Evolutionary conservation across 2,113 vertebrate species (phyloP).

Genomic region (Cebus imitator): DNA sequence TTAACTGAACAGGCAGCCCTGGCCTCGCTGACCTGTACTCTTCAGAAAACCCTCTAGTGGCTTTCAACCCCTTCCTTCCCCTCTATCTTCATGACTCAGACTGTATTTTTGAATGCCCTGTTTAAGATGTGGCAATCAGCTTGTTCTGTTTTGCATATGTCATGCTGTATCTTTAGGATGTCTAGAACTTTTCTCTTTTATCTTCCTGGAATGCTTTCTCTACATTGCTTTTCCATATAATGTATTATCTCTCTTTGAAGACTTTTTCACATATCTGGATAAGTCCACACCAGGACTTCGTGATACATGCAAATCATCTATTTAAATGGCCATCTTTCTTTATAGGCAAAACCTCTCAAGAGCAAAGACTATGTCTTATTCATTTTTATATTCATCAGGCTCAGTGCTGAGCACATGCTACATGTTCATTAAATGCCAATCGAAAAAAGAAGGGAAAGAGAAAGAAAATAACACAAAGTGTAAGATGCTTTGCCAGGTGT

Average conservation of each 20-base stretch:
- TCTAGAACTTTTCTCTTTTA: not conserved
- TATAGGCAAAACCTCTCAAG: not conserved
- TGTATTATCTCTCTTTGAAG: not conserved
- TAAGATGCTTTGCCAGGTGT: not conserved
- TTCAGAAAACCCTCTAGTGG: not conserved
- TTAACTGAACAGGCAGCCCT: not conserved
- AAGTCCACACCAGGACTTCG: not conserved
- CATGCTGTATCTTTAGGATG: not conserved
- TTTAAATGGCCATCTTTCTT: not conserved
- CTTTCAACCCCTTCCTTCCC: not conserved
- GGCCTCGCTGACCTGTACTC: not conserved
- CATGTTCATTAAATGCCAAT: not conserved
- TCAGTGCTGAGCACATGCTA: not conserved
- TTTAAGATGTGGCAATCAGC: not conserved
- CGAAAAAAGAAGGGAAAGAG: not conserved
- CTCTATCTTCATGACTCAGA: not conserved
- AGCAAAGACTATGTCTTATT: not conserved
- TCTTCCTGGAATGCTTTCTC: not conserved
- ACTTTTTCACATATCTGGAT: not conserved
- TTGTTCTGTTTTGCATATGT: not conserved
- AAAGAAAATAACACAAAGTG: not conserved
- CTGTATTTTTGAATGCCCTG: not conserved
- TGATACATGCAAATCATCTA: not conserved
- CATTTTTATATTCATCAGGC: not conserved
- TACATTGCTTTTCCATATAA: rapidly evolving